These are phyloP conservation scores for Avahi laniger DNA, from an alignment of 2,797 vertebrate genomes.

Conservation along the genomic window DNA sequence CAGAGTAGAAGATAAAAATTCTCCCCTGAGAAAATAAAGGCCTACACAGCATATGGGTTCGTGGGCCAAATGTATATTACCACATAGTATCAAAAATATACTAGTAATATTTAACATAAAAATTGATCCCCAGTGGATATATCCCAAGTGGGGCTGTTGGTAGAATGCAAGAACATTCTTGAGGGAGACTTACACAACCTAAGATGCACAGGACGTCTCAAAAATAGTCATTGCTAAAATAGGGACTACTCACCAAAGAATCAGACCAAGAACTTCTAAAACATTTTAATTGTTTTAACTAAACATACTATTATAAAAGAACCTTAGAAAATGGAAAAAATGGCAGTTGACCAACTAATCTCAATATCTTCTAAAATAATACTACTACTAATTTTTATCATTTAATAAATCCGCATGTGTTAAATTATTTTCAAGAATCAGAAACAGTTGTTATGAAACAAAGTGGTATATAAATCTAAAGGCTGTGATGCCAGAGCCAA, in stretches of 20 bases:
- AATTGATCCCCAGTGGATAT: background rate
- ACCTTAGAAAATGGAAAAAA: background rate
- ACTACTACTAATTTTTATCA: background rate
- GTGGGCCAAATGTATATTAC: background rate
- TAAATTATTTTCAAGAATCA: background rate
- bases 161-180: background rate
- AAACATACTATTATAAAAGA: background rate
- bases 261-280: background rate
- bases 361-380: constrained; percentile 14
- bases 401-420: background rate
- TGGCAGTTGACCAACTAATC: background rate
- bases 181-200: background rate
- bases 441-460: background rate
- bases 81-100: background rate
- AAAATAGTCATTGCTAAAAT: background rate
- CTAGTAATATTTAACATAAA: background rate
- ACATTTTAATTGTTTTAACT: background rate
- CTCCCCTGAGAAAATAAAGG: background rate
- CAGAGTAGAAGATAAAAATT: background rate
- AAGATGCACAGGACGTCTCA: background rate
- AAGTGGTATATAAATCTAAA: background rate
- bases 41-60: background rate
- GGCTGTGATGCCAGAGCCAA: background rate
- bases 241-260: background rate
- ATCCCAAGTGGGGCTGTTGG: background rate